These are phyloP conservation scores for Pipistrellus pipistrellus DNA, from an alignment of 2,797 vertebrate genomes.

Conservation along the genomic window DNA sequence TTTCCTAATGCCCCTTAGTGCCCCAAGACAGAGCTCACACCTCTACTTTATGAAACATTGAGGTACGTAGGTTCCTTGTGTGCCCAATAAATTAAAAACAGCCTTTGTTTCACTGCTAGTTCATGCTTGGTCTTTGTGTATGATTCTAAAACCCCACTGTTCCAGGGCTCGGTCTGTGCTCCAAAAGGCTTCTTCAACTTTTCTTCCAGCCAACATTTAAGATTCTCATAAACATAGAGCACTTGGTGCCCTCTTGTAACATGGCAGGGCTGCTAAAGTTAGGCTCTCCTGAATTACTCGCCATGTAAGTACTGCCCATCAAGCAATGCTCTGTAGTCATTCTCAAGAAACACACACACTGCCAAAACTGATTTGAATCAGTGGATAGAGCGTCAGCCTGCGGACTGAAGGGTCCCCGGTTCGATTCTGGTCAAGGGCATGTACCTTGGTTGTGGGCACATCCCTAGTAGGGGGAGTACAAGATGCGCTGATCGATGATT, in stretches of 20 bases:
- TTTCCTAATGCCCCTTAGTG: not conserved
- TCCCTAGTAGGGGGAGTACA: too few relatives aligned
- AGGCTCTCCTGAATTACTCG: not conserved
- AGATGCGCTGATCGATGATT: too few relatives aligned
- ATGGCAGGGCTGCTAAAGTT: not conserved
- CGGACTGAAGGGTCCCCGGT: too few relatives aligned
- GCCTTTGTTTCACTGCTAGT: not conserved
- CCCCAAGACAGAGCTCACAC: not conserved
- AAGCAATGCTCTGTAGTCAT: not conserved
- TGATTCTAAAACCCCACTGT: not conserved
- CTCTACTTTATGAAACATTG: not conserved
- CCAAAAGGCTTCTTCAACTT: not conserved
- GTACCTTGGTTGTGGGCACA: too few relatives aligned
- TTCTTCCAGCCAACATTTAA: not conserved
- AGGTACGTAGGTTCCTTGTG: not conserved
- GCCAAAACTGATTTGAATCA: too few relatives aligned
- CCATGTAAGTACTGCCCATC: not conserved
- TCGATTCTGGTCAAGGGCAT: too few relatives aligned
- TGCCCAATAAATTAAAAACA: not conserved
- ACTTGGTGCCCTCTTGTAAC: not conserved
- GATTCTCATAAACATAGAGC: not conserved
- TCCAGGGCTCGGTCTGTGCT: not conserved
- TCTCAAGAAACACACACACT: not conserved
- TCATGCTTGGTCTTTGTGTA: not conserved
- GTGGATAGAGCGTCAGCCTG: too few relatives aligned